Base-by-base conservation (phyloP, 2,888 invertebrate genomes). In the Octodonta nipae region DNA sequence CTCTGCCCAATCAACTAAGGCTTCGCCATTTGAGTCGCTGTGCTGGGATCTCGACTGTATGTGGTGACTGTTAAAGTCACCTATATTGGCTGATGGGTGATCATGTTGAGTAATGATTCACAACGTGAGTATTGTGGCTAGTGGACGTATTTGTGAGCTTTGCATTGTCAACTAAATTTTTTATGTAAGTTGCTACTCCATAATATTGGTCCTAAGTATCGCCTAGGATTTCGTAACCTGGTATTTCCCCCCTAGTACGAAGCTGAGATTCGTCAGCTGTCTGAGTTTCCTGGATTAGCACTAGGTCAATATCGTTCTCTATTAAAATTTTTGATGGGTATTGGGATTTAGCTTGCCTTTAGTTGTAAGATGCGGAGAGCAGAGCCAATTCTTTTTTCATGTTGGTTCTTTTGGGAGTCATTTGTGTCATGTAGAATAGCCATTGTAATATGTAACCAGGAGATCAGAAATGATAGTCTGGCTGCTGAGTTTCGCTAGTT, bases 1-100 rank as follows among this genome's bases (percentile, higher is more conserved):
- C 29, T 42, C 35, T 3, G 41, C 29, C 41, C 40, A 44, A 6
- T 20, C n/a, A 7, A 20, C 20, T 20, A 20, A 20, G 6, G 20
- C 20, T n/a, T 20, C 20, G 7, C 20, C 20, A 20, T 20, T 20
- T 20, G 6, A 6, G n/a, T 20, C 6, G 20, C 20, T 7, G 20
- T 20, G 7, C n/a, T 20, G 6, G 20, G 6, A 20, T n/a, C n/a
- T 20, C 20, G 7, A 20, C n/a, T 20, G 20, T 20, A 7, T n/a
- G n/a, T 20, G 20, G n/a, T 20, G 20, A n/a, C 20, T 20, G n/a
- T 20, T 20, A n/a, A 7, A 20, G 20, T 20, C n/a, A 20, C 20
- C 20, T n/a, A 20, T n/a, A n/a, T 20, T 7, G 6, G n/a, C n/a
- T 20, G 20, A 7, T 7, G 20, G 20, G n/a, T 20, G 20, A 20